Conservation (phyloP, 1,140 invertebrate genomes). For the Zaprionus camerounensis region DNA sequence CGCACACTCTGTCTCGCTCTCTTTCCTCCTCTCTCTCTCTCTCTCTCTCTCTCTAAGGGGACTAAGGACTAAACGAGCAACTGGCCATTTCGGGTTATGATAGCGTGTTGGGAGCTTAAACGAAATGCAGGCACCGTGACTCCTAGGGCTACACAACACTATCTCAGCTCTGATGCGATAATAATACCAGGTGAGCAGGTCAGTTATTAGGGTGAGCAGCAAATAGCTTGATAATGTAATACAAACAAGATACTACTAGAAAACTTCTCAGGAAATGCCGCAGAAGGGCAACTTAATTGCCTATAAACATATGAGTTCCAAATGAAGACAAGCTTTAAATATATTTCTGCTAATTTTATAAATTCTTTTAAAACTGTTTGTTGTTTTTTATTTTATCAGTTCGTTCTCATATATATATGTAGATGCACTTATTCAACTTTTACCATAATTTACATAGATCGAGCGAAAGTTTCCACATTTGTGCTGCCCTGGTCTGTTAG, state of each 20-base stretch:
- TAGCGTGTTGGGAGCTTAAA: constrained; percentile 12
- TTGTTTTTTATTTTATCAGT: background rate
- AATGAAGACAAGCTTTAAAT: background rate
- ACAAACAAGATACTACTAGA: background rate
- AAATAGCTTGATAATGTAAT: background rate
- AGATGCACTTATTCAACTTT: too few relatives aligned
- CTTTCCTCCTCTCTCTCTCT: constrained; percentile 10
- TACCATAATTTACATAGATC: too few relatives aligned
- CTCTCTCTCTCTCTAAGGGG: background rate
- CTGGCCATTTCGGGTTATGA: constrained; percentile 15
- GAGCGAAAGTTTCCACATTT: background rate
- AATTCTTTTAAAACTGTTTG: background rate
- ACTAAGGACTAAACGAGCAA: constrained; percentile 18
- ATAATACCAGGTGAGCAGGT: constrained; percentile 9
- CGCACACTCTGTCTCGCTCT: constrained; percentile 16
- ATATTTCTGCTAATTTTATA: background rate
- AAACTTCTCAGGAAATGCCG: background rate
- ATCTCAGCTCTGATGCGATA: constrained; percentile 16
- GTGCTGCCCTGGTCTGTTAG: constrained; percentile 39
- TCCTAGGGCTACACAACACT: constrained; percentile 27
- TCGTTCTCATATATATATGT: background rate
- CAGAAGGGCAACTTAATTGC: background rate
- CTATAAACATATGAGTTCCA: background rate
- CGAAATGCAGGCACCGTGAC: constrained; percentile 5
- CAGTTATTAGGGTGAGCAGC: constrained; percentile 6